A percentile compares a stretch with the other conserved stretches of the same genome.
These are phyloP conservation scores for Ophion obscuratus DNA, from an alignment of 2,888 invertebrate genomes.

Conservation along the genomic window DNA sequence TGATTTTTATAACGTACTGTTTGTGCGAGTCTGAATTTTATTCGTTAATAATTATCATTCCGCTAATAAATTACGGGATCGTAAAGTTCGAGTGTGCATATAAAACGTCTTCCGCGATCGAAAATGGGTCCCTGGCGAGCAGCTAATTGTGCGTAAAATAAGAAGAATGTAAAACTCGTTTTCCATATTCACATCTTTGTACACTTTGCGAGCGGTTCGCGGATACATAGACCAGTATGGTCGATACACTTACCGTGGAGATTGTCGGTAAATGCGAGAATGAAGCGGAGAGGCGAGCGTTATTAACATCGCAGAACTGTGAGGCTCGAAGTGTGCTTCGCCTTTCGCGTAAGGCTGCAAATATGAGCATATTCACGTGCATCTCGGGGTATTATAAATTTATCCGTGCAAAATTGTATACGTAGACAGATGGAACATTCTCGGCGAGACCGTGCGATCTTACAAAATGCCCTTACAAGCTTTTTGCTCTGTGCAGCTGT, in stretches of 20 bases:
- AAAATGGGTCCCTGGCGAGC: slow-evolving; percentile 17
- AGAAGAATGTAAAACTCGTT: slow-evolving; percentile 49
- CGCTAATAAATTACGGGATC: neutral
- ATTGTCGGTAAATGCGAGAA: slow-evolving; percentile 49
- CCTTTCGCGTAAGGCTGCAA: slow-evolving; percentile 23
- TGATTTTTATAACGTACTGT: slow-evolving; percentile 2
- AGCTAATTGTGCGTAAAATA: slow-evolving; percentile 32
- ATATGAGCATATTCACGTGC: neutral
- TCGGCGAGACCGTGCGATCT: slow-evolving; percentile 37
- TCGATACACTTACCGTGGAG: slow-evolving; percentile 19
- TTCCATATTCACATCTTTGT: slow-evolving; percentile 21
- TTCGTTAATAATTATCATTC: neutral
- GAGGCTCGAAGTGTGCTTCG: slow-evolving; percentile 15
- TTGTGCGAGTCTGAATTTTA: neutral
- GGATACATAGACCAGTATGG: slow-evolving; percentile 33
- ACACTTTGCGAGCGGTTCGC: slow-evolving; percentile 26
- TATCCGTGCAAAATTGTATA: slow-evolving; percentile 13
- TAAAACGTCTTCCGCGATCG: slow-evolving; percentile 9
- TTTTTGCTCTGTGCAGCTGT: slow-evolving; percentile 48
- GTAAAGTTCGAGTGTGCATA: slow-evolving; percentile 35
- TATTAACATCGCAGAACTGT: slow-evolving; percentile 39
- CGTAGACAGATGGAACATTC: slow-evolving; percentile 36
- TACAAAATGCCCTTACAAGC: slow-evolving; percentile 58
- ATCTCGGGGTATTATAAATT: slow-evolving; percentile 5
- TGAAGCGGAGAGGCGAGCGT: slow-evolving; percentile 29